phyloP scores from a whole-genome alignment of 1,140 invertebrate genomes.

The Brachionus rubens region DNA sequence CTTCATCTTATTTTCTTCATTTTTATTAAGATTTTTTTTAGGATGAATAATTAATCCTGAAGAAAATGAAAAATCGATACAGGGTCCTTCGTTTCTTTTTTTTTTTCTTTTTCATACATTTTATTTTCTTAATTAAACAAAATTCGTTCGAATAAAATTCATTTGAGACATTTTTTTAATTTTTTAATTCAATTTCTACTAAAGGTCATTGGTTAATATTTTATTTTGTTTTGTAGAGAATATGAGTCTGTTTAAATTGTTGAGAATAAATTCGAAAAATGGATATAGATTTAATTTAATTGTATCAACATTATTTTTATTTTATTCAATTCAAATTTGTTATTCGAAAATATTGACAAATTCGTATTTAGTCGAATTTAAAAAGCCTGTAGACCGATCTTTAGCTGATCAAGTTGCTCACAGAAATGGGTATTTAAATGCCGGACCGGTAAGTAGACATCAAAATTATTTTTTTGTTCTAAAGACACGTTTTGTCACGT shows the following conservation, averaged over 20 bases:
- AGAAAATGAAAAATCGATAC: constrained; percentile 19
- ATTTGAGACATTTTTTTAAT: too few species aligned
- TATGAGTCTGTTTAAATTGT: constrained; percentile 42
- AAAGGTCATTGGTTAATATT: too few species aligned
- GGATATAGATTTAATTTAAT: constrained; percentile 3
- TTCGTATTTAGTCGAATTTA: constrained; percentile 42
- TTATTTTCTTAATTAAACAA: neutral
- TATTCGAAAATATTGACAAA: constrained; percentile 42
- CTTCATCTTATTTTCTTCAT: constrained; percentile 8
- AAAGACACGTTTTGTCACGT: too few species aligned
- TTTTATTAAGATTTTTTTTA: neutral
- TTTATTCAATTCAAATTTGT: neutral
- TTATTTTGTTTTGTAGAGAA: constrained; percentile 15
- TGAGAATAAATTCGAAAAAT: neutral
- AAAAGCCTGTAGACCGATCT: neutral
- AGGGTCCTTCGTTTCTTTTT: neutral
- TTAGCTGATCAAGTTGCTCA: constrained; percentile 5
- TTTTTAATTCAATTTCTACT: too few species aligned
- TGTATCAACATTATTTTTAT: neutral
- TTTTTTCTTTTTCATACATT: neutral
- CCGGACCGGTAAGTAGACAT: constrained; percentile 27
- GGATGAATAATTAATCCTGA: constrained; percentile 31
- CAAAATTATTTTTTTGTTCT: neutral
- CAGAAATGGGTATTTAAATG: constrained; percentile 28
- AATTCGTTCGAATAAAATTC: too few species aligned